Conservation (phyloP, 2,113 vertebrate genomes). For the Chiloscyllium plagiosum region DNA sequence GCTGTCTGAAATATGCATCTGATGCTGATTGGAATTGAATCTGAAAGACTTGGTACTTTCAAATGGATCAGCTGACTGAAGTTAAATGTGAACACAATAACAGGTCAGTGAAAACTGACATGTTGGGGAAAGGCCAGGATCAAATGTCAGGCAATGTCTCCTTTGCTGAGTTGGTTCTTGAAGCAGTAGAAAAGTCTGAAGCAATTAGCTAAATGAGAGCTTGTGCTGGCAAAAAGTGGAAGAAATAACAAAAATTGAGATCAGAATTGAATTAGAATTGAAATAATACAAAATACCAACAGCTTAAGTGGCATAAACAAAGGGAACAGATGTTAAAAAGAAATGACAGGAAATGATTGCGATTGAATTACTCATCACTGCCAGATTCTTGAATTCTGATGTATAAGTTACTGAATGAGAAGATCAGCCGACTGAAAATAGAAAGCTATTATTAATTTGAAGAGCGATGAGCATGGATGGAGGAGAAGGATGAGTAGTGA, state of each 20-base stretch:
- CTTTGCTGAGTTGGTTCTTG: not conserved
- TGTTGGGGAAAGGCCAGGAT: not conserved
- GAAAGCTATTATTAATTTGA: slow-evolving; percentile 11
- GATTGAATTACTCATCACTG: slow-evolving; percentile 25
- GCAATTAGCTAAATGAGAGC: not conserved
- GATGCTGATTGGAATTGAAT: slow-evolving; percentile 18
- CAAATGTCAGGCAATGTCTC: not conserved
- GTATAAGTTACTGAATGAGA: not conserved
- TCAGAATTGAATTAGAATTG: not conserved
- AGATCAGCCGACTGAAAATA: not conserved
- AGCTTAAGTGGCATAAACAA: not conserved
- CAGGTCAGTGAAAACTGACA: not conserved
- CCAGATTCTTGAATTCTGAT: not conserved
- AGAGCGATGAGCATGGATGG: not conserved
- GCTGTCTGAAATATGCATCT: not conserved
- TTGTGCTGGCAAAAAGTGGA: not conserved
- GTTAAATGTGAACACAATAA: not conserved
- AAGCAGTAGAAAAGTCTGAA: not conserved
- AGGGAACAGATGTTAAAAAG: not conserved
- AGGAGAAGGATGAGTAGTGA: not conserved
- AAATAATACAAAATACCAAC: not conserved
- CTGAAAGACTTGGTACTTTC: not conserved
- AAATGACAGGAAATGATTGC: not conserved
- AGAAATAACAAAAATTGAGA: not conserved
- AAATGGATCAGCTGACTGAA: not conserved